Evolutionary conservation across 1,140 invertebrate species (phyloP), one percentile per base, ranked within the genome.

Genomic region (Caenorhabditis tropicalis): DNA sequence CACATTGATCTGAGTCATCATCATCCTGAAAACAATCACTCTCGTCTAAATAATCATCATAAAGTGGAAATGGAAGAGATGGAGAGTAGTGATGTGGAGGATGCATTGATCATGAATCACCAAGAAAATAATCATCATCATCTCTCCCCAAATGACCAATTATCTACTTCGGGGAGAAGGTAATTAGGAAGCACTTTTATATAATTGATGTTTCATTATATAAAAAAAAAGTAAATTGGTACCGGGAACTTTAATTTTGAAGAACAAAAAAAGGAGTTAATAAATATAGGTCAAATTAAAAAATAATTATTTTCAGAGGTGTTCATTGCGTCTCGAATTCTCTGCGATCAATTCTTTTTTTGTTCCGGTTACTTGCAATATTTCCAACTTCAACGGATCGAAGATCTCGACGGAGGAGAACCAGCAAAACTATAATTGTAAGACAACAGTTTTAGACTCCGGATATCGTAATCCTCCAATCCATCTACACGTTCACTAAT

Each of bases 311-410:
- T 82, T 80, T 24, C 83, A 85, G 83, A 65, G 74, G 74, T 31
- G 83, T 85, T 10, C 51, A 51, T 19, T 81, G 79, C 48, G 79
- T 85, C 0, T 85, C 83, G 4, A 51, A 79, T 16, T 49, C 31
- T 4, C 70, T 85, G 0, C 83, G 83, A 81, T 49, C 48, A n/a
- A 79, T 85, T 1, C 56, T 85, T 6, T 46, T 85, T 7, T 43
- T 85, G 15, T 79, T 85, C n/a, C 48, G 83, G n/a, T 16, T 85
- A 5, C 79, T 85, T 0, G 74, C 83, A 15, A 51, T 85, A 1
- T 85, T 81, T 29, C 83, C 83, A 1, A 27, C 81, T 15, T 27
- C 56, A 2, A 53, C 81, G 5, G 81, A 82, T 10, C 15, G 24
- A 0, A 58, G 19, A 24, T n/a, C 48, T 39, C 1, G 81, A 27